Percentiles rank a stretch among this genome's conserved stretches.
These are phyloP conservation scores for Agriopis leucophaearia DNA, from an alignment of 2,888 invertebrate species.

Conservation along the genomic window DNA sequence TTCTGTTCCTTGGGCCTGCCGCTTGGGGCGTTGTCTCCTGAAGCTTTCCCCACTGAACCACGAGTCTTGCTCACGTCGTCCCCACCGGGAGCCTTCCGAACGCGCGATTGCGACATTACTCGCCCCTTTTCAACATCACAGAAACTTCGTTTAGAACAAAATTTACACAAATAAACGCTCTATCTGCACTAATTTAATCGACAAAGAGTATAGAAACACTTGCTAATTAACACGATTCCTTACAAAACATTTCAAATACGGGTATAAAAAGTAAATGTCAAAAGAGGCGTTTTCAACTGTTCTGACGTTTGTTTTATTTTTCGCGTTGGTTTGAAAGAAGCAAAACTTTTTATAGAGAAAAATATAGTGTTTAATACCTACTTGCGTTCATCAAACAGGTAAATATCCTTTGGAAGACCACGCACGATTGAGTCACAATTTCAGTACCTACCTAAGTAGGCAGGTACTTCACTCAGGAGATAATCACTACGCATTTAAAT, in stretches of 20 bases:
- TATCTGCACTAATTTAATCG: background rate
- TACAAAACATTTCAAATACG: constrained; percentile 59
- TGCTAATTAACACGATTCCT: constrained; percentile 43
- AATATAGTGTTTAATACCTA: background rate
- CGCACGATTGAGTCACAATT: no score
- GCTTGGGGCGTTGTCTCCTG: constrained; percentile 47
- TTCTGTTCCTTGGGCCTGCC: constrained; percentile 44
- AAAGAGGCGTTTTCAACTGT: constrained; percentile 61
- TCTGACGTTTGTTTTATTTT: constrained; percentile 46
- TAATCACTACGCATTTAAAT: no score
- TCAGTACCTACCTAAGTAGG: no score
- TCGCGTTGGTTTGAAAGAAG: constrained; percentile 31
- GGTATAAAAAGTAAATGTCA: constrained; percentile 59
- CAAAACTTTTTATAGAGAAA: constrained; percentile 20
- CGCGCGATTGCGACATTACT: constrained; percentile 61
- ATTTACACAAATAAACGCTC: constrained; percentile 34
- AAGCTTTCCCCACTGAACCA: constrained; percentile 45
- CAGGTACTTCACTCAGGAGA: no score
- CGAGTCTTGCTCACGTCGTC: constrained; percentile 40
- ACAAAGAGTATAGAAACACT: constrained; percentile 4
- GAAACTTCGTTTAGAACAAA: constrained; percentile 32
- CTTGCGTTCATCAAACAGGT: background rate
- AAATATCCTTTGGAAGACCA: background rate
- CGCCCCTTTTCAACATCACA: constrained; percentile 38
- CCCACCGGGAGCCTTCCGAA: constrained; percentile 48